Evolutionary conservation across 1,140 invertebrate species (phyloP), one percentile per base, ranked within the genome.

Genomic region (Lepidurus packardi): DNA sequence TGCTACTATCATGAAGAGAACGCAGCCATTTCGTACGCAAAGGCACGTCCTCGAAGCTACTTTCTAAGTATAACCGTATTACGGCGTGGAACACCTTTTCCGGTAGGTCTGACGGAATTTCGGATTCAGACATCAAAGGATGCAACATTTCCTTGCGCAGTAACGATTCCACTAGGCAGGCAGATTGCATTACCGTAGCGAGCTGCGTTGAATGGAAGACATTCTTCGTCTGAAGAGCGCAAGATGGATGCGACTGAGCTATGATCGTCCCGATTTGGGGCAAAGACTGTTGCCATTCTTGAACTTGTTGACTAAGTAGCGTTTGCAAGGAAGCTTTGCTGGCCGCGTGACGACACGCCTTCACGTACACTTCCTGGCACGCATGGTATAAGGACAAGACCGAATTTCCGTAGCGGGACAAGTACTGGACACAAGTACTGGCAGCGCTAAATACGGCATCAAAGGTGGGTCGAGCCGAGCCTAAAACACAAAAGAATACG

Each of bases 61-160:
- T 65, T 65, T 65, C 53, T 65, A 65, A 21, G 53, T 65, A 65
- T 13, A 65, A 65, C 21, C 53, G 53, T n/a, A 65, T 65, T 21
- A 65, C 53, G 13, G 53, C 53, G 13, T 65, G 53, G 53, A 65
- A 65, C 16, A 65, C 53, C 21, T n/a, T 13, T 13, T 65, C 21
- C 16, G 53, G 16, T n/a, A 65, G 1, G 53, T 65, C 53, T 7
- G 53, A 65, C 53, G 53, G 53, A 65, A 16, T 21, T 65, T 65
- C 53, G 16, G 8, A 13, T 65, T 65, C 53, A 7, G 53, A 7
- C 16, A 7, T 21, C 53, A 65, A 65, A n/a, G 21, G 21, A 16
- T 13, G 13, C 53, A 65, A 7, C 53, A 65, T 21, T 21, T 65
- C 16, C 6, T 65, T 65, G 53, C 53, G 53, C 21, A 65, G 6